Base-by-base conservation (phyloP, 2,888 invertebrate genomes). In the Ochropacha duplaris region DNA sequence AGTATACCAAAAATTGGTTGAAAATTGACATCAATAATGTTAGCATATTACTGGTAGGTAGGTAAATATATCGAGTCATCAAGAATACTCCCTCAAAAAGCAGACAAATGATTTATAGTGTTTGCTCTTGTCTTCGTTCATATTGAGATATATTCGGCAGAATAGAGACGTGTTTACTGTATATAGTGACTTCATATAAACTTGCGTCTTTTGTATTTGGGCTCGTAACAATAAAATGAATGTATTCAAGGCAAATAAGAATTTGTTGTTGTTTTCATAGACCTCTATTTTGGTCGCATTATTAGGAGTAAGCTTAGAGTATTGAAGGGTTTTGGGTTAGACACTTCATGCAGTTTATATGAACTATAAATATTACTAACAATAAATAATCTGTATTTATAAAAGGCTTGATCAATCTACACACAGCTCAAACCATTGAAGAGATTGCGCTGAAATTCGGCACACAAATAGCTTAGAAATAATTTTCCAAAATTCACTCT, bases 31-130 rank as follows among this genome's bases (percentile, higher is more conserved):
- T 28, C 28, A 9, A 28, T 28, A 9, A 9, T 36, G 4, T 36
- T 36, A 39, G 6, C 6, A 1, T 31, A n/a, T 39, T 39, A 39
- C 39, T 39, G 5, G 39, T 44, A 16, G 19, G 60, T 52, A 57
- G 5, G 39, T 44, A 16, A 44, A 60, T 52, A 57, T 70, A 65
- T 73, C 72, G 68, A 72, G 49, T 26, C 61, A 28, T 57, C 58
- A 57, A 72, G 69, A 78, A 78, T 77, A 79, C 58, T 60, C 56
- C 62, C 12, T 61, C 58, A 60, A 66, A 63, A 59, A 50, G 57
- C 57, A 65, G 69, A 69, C 71, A 73, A 71, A 75, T 84, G 83
- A 84, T 84, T 83, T 82, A 83, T 83, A 58, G 69, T 79, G 74
- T 81, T 80, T 79, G 70, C 69, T 59, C 36, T 61, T 64, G 67